These are phyloP conservation scores for Sphaeridia pumilis DNA, from an alignment of 2,888 invertebrate species.

Conservation along the genomic window DNA sequence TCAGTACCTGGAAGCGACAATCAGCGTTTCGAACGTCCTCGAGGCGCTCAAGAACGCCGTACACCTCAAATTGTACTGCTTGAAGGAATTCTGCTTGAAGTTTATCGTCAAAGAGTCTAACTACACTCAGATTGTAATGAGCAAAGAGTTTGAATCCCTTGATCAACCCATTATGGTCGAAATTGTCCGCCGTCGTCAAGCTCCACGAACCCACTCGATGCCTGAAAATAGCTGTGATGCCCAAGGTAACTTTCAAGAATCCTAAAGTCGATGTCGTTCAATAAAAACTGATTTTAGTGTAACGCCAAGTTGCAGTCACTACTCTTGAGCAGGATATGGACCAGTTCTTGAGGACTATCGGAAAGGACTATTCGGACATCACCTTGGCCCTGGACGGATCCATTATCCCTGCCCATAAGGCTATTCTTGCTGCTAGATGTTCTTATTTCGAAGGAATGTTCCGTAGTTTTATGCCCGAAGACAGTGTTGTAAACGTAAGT, in stretches of 20 bases:
- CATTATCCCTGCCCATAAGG: slow-evolving; percentile 73
- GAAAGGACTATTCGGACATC: slow-evolving; percentile 76
- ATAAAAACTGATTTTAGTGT: too few relatives aligned
- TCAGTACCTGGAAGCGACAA: slow-evolving; percentile 76
- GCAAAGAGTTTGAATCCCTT: slow-evolving; percentile 74
- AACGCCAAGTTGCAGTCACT: slow-evolving; percentile 52
- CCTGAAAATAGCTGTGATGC: slow-evolving; percentile 47
- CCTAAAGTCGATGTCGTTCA: too few relatives aligned
- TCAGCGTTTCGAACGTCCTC: slow-evolving; percentile 73
- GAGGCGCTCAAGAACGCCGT: slow-evolving; percentile 77
- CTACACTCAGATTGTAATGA: slow-evolving; percentile 88
- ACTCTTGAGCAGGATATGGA: slow-evolving; percentile 82
- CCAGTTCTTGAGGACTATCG: slow-evolving; percentile 54
- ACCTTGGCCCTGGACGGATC: slow-evolving; percentile 63
- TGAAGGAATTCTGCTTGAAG: slow-evolving; percentile 72
- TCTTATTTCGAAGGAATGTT: slow-evolving; percentile 94
- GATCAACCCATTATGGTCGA: slow-evolving; percentile 84
- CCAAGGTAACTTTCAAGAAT: too few relatives aligned
- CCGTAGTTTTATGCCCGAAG: slow-evolving; percentile 79
- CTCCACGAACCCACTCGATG: slow-evolving; percentile 51
- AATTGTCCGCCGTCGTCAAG: slow-evolving; percentile 69
- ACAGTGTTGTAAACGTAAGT: slow-evolving; percentile 73
- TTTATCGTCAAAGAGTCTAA: slow-evolving; percentile 88
- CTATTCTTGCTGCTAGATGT: slow-evolving; percentile 78
- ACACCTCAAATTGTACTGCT: slow-evolving; percentile 54